Percentiles rank a stretch among this genome's conserved stretches.
Evolutionary conservation across 2,797 vertebrate species (phyloP).

Genomic region (Coluber constrictor): DNA sequence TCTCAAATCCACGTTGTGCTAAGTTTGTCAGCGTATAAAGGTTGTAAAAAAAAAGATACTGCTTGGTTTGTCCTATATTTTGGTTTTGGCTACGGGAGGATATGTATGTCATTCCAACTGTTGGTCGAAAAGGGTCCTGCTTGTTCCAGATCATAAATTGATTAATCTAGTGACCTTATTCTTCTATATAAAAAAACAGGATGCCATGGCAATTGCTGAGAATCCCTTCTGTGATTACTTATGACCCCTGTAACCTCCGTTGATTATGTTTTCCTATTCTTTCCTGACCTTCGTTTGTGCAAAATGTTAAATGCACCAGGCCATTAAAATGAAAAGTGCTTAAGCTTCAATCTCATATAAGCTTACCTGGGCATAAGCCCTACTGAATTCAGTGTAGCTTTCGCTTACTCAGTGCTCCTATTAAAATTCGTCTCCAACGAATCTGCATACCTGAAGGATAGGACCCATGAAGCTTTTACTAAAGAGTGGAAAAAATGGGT

Average conservation of each 20-base stretch:
- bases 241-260: background rate
- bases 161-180: background rate
- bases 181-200: background rate
- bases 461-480: no score
- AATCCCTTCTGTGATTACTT: background rate
- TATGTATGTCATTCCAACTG: background rate
- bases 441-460: no score
- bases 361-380: background rate
- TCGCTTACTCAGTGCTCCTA: background rate
- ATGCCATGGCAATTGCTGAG: background rate
- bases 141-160: background rate
- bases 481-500: no score
- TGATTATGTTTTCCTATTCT: background rate
- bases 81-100: background rate
- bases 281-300: slow-evolving; percentile 7
- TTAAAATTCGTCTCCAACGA: slow-evolving; percentile 31
- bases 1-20: no score
- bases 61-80: background rate
- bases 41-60: background rate
- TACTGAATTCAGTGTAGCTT: background rate
- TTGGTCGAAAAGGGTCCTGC: background rate
- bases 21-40: background rate
- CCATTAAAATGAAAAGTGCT: background rate
- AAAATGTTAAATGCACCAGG: slow-evolving; percentile 13
- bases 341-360: background rate